Evolutionary conservation across 2,888 invertebrate species (phyloP).

Genomic region (Dioctria rufipes): DNA sequence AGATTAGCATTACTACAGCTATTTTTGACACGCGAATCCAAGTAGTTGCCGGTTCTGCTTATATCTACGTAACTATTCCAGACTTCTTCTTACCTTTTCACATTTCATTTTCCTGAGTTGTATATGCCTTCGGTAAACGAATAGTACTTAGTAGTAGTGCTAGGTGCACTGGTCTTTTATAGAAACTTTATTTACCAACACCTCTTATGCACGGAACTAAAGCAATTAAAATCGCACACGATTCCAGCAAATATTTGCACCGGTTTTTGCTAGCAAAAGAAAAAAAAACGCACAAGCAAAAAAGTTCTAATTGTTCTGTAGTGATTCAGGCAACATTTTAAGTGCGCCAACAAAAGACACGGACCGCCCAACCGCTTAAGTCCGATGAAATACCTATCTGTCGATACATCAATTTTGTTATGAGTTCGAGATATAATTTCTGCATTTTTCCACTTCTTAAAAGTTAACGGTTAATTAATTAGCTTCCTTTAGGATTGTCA

Average conservation of each 20-base stretch:
- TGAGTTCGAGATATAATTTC: neutral
- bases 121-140: neutral
- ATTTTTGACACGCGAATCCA: constrained; percentile 45
- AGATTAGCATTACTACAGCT: constrained; percentile 42
- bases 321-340: constrained; percentile 17
- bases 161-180: constrained; percentile 4
- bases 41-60: neutral
- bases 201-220: constrained; percentile 33
- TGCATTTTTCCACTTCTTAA: neutral
- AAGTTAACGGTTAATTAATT: too few relatives aligned
- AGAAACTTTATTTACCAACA: constrained; percentile 9
- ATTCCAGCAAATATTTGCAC: constrained; percentile 21
- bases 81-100: neutral
- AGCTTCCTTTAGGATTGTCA: too few relatives aligned
- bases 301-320: neutral
- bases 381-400: neutral
- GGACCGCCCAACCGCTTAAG: neutral
- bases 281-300: too few relatives aligned
- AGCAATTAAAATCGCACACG: constrained; percentile 37
- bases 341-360: neutral
- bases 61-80: neutral
- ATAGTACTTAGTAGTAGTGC: neutral
- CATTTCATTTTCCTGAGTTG: neutral
- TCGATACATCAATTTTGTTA: neutral
- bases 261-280: neutral